Evolutionary conservation across 2,797 vertebrate species (phyloP).

Genomic region (Nothura maculosa): DNA sequence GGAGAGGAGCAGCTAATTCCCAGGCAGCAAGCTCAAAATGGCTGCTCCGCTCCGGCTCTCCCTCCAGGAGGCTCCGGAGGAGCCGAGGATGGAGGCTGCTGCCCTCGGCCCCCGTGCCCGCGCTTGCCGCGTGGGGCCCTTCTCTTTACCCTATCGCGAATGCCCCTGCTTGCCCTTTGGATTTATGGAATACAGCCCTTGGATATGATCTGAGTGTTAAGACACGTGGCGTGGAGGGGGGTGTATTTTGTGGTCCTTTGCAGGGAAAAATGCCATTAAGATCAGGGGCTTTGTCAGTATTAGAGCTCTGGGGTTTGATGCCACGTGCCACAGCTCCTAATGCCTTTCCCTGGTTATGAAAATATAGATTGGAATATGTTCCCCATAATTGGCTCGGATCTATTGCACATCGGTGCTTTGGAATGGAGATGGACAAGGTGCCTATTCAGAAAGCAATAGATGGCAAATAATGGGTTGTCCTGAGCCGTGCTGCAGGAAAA

Average conservation of each 20-base stretch:
- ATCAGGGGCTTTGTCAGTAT: conserved; percentile 15
- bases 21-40: conserved; percentile 58
- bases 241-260: neutral
- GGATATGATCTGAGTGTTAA: conserved; percentile 24
- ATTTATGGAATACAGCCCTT: neutral
- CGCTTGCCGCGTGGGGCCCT: too few relatives aligned
- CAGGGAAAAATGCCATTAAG: conserved; percentile 19
- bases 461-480: conserved; percentile 35
- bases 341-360: neutral
- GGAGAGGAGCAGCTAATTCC: conserved; percentile 45
- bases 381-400: neutral
- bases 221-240: neutral
- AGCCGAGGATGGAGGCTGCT: too few relatives aligned
- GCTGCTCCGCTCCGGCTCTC: conserved; percentile 22
- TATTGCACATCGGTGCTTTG: neutral
- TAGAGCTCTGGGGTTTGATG: conserved; percentile 17
- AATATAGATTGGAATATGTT: neutral
- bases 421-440: neutral
- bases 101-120: too few relatives aligned
- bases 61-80: neutral
- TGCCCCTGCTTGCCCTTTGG: neutral
- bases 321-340: neutral
- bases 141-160: too few relatives aligned
- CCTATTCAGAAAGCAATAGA: conserved; percentile 1
- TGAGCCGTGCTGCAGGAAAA: conserved; percentile 38